phyloP scores from a whole-genome alignment of 2,888 invertebrate genomes.

The Oscheius sp. region DNA sequence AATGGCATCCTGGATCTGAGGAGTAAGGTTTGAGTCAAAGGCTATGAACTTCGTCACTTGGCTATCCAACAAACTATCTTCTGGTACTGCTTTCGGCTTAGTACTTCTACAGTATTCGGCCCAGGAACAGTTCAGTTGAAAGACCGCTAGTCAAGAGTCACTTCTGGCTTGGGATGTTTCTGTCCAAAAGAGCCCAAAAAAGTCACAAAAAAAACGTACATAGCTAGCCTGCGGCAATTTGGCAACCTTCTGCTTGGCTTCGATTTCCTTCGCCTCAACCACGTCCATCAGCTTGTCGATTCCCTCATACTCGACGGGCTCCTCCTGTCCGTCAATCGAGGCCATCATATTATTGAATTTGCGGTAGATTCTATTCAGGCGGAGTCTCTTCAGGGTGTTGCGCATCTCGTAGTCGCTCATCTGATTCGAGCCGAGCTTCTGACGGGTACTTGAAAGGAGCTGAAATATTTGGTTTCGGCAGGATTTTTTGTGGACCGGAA shows the following conservation, averaged over 20 bases:
- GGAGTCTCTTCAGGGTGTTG: neutral
- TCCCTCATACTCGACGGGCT: neutral
- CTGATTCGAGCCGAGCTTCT: neutral
- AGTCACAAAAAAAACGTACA: neutral
- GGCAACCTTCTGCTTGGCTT: neutral
- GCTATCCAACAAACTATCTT: too few species aligned
- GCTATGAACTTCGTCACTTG: too few species aligned
- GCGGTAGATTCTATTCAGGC: conserved; percentile 24
- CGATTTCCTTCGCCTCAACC: conserved; percentile 4
- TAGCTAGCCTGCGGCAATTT: neutral
- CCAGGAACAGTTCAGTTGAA: too few species aligned
- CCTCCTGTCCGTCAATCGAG: neutral
- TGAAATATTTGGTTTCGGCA: neutral
- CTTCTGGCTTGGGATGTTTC: too few species aligned
- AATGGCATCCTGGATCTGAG: too few species aligned
- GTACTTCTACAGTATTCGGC: too few species aligned
- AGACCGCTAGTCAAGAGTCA: too few species aligned
- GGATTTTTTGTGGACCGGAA: too few species aligned
- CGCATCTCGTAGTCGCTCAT: conserved; percentile 4
- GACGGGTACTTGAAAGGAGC: neutral
- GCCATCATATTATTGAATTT: conserved; percentile 23
- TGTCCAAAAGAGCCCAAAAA: too few species aligned
- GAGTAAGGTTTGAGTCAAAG: too few species aligned
- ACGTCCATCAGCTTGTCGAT: conserved; percentile 16
- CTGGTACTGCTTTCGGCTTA: too few species aligned